Base-by-base conservation (phyloP, 1,140 invertebrate species). In the Brachionus plicatilis region DNA sequence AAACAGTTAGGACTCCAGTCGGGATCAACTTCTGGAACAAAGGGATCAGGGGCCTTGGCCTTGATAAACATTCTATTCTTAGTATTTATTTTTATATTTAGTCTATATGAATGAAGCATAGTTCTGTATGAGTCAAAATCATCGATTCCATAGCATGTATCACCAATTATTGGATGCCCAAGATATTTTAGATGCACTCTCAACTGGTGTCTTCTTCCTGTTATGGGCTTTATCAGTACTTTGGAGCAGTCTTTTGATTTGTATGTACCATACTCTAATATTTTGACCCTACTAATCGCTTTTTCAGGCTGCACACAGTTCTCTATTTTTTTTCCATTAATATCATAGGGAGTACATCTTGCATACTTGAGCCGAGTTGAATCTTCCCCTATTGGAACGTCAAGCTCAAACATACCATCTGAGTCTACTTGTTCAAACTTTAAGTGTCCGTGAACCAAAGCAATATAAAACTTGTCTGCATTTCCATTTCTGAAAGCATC, bases 141-240 rank as follows among this genome's bases (percentile, higher is more conserved):
- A 78, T 78, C 83, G 12, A 68, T 50, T 17, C 65, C 66, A 78
- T 85, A 85, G 12, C 85, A 60, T 9, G 27, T 50, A 37, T 98
- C 96, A 87, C 96, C 96, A 5, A 96, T 93, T 83, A 98, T 96
- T 3, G 96, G 96, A 90, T 94, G 95, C 82, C 95, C 96, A 86
- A 97, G 91, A 90, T 95, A 98, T 88, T 97, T 96, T 56, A 98
- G 92, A 90, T 98, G 96, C 17, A 98, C 95, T 82, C 96, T 92
- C 85, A 98, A 97, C 90, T 98, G 96, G 89, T 98, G 96, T 93
- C 97, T 97, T 84, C 96, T 91, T 0, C 96, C 96, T 0, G 96
- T 97, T 3, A 76, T 41, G 37, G 83, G 83, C n/a, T 68, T 60
- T 7, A 82, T 43, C 20, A 82, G 27, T 9, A 82, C 27, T 65